Percentiles rank a stretch among this genome's conserved stretches.
phyloP scores from a whole-genome alignment of 2,888 invertebrate species.

The Microctonus aethiopoides region DNA sequence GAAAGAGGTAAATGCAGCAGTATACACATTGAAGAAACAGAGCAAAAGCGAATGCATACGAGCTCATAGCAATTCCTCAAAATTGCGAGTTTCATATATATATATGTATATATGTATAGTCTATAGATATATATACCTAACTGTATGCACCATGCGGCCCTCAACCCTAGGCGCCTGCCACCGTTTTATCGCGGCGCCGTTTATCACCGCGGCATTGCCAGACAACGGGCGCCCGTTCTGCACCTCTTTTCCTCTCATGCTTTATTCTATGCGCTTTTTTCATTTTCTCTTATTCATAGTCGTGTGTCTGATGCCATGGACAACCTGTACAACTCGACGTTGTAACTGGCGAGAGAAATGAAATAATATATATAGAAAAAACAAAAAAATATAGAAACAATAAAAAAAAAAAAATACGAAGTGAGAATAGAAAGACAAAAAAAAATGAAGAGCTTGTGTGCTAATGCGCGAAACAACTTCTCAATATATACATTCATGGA shows the following conservation, averaged over 20 bases:
- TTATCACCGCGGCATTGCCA: conserved; percentile 57
- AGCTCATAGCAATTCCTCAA: conserved; percentile 49
- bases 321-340: background rate
- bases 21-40: conserved; percentile 20
- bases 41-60: conserved; percentile 16
- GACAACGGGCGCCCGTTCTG: conserved; percentile 9
- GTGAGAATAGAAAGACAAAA: background rate
- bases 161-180: conserved; percentile 43
- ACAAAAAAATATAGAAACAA: background rate
- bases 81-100: conserved; percentile 46
- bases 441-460: background rate
- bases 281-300: conserved; percentile 1
- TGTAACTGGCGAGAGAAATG: background rate
- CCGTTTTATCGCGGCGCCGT: conserved; percentile 60
- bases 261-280: background rate
- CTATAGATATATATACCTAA: background rate
- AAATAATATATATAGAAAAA: background rate
- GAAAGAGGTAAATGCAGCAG: background rate
- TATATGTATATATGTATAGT: too few species aligned
- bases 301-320: conserved; percentile 1
- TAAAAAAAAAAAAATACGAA: background rate
- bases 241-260: conserved; percentile 21
- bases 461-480: background rate
- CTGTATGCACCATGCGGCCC: conserved; percentile 19
- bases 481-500: background rate